Evolutionary conservation across 1,140 invertebrate species (phyloP), one percentile per base, ranked within the genome.

Genomic region (Sycophaga agraensis): DNA sequence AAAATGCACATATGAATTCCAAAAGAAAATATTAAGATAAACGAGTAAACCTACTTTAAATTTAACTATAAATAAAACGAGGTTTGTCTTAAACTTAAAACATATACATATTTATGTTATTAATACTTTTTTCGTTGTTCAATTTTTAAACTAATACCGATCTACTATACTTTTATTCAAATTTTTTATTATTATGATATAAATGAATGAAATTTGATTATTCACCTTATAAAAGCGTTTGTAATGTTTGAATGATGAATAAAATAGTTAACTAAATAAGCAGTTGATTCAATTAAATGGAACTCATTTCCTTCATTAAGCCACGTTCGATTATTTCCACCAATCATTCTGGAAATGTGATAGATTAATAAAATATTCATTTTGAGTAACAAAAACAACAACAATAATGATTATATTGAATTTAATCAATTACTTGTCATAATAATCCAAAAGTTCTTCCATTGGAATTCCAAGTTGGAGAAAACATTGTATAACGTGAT

Each of bases 251-350:
- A 72, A 70, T 84, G 83, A 21, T 74, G 72, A 43, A 86, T 82
- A 62, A 90, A 85, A 39, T 83, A 80, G 42, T 83, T 84, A 50
- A 91, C 84, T 67, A 91, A 79, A 68, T 83, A 83, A 35, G 86
- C 84, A 24, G 87, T 86, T 0, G 86, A 88, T 75, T 87, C 84
- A 53, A 89, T 87, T 28, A 90, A 79, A 79, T 91, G 89, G 75
- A 88, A 87, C 77, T 92, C 89, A 70, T 91, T 89, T 17, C 89
- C 88, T 79, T 89, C 86, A 22, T 85, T 86, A 46, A 89, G 78
- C 89, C 90, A 92, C 59, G 87, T 85, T 59, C 88, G 82, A 70
- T 91, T 89, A 71, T 90, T 89, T 68, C 88, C 84, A 26, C 87
- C 86, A 67, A 89, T 85, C 82, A 89, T 81, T 73, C 89, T 88